phyloP scores from a whole-genome alignment of 2,797 vertebrate species.

The Champsocephalus esox region DNA sequence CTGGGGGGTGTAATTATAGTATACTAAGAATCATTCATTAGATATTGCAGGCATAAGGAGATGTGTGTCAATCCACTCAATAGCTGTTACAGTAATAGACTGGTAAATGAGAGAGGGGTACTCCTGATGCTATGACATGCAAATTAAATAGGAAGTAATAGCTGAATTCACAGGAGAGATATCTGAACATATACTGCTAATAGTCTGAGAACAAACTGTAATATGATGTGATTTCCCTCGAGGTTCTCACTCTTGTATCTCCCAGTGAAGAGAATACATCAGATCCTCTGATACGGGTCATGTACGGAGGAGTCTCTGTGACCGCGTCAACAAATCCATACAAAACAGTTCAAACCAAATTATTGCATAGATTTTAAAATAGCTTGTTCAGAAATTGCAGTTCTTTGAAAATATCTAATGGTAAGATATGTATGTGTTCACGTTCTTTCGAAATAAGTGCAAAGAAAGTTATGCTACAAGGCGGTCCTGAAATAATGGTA shows the following conservation, averaged over 20 bases:
- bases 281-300: conserved; percentile 37
- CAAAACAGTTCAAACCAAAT: background rate
- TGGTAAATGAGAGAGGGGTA: conserved; percentile 37
- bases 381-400: background rate
- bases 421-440: background rate
- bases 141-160: conserved; percentile 80
- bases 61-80: conserved; percentile 66
- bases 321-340: too few relatives aligned
- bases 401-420: conserved; percentile 1
- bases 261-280: conserved; percentile 52
- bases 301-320: conserved; percentile 14
- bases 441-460: background rate
- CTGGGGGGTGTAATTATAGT: conserved; percentile 38
- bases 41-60: conserved; percentile 23
- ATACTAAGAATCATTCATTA: conserved; percentile 37
- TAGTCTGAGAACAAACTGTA: conserved; percentile 60
- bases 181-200: conserved; percentile 66
- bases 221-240: conserved; percentile 76
- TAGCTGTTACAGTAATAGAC: conserved; percentile 67
- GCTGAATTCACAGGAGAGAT: conserved; percentile 69
- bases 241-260: conserved; percentile 48
- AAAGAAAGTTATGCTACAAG: background rate
- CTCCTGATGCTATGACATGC: conserved; percentile 71
- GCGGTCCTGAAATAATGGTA: background rate
- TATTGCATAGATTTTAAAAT: background rate